Evolutionary conservation across 2,888 invertebrate species (phyloP).

Genomic region (Melanostoma mellinum): DNA sequence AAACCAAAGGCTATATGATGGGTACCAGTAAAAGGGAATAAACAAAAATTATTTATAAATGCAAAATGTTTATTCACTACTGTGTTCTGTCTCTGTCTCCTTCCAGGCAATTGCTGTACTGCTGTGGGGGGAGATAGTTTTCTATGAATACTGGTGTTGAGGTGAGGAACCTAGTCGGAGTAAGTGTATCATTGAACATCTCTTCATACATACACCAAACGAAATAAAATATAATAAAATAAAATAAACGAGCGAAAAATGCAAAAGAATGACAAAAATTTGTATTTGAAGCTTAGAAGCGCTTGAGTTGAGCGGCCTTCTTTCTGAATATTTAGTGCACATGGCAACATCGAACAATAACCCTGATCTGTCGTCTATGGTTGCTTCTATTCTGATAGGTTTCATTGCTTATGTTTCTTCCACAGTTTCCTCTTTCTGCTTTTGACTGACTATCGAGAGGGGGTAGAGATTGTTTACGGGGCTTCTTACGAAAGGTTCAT

Average conservation of each 20-base stretch:
- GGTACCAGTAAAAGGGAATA: constrained; percentile 48
- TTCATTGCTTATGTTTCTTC: constrained; percentile 38
- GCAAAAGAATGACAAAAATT: constrained; percentile 26
- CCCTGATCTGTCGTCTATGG: constrained; percentile 53
- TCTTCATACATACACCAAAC: constrained; percentile 26
- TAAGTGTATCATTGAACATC: constrained; percentile 54
- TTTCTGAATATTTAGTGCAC: constrained; percentile 71
- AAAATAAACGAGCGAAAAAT: constrained; percentile 31
- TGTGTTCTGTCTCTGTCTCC: constrained; percentile 36
- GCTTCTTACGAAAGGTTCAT: constrained; percentile 24
- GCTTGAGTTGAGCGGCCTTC: constrained; percentile 70
- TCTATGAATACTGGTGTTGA: constrained; percentile 42
- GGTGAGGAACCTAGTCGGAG: constrained; percentile 44
- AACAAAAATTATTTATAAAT: constrained; percentile 71
- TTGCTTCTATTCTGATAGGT: constrained; percentile 30
- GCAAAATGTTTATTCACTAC: constrained; percentile 69
- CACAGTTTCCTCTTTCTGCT: constrained; percentile 10
- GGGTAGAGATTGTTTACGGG: constrained; percentile 16
- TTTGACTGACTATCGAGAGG: constrained; percentile 7
- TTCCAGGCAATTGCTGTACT: constrained; percentile 16
- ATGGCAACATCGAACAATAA: constrained; percentile 71
- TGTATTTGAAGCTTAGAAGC: constrained; percentile 62
- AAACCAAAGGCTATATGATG: constrained; percentile 32
- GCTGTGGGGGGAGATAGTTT: constrained; percentile 14
- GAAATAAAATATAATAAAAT: constrained; percentile 6